These are phyloP conservation scores for Campaea margaritaria DNA, from an alignment of 2,888 invertebrate genomes.

Conservation along the genomic window DNA sequence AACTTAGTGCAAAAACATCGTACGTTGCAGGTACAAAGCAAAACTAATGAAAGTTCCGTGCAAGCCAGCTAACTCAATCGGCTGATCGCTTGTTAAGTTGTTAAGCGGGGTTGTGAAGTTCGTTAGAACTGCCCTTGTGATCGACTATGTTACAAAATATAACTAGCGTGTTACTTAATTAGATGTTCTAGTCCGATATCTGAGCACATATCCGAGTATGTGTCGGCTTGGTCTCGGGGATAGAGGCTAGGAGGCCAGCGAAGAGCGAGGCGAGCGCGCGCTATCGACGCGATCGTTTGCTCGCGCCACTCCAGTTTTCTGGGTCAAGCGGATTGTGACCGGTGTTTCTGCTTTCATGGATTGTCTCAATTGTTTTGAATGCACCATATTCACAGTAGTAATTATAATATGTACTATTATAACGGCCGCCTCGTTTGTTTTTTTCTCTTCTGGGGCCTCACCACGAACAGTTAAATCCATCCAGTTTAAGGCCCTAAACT, in stretches of 20 bases:
- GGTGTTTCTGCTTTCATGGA: slow-evolving; percentile 55
- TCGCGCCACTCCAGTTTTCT: slow-evolving; percentile 68
- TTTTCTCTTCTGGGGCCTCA: slow-evolving; percentile 18
- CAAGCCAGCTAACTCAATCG: not conserved
- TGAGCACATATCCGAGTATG: slow-evolving; percentile 14
- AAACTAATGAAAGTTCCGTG: too few species aligned
- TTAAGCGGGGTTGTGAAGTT: not conserved
- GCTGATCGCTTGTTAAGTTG: not conserved
- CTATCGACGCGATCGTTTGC: slow-evolving; percentile 73
- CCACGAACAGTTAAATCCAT: too few species aligned
- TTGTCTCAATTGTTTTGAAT: slow-evolving; percentile 52
- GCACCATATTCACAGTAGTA: slow-evolving; percentile 31
- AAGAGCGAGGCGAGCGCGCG: slow-evolving; percentile 51
- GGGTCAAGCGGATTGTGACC: slow-evolving; percentile 76
- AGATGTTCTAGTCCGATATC: slow-evolving; percentile 24
- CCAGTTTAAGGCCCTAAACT: too few species aligned
- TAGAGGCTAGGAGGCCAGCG: slow-evolving; percentile 18
- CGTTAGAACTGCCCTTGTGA: not conserved
- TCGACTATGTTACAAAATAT: too few species aligned
- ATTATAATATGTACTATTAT: slow-evolving; percentile 18
- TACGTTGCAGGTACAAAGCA: too few species aligned
- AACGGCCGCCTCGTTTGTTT: slow-evolving; percentile 13
- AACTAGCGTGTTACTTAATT: slow-evolving; percentile 16
- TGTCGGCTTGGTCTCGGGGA: slow-evolving; percentile 13
- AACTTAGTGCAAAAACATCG: too few species aligned